A percentile compares a stretch with the other conserved stretches of the same genome.
Conservation (phyloP, 2,888 invertebrate species). For the Ctena decussata region DNA sequence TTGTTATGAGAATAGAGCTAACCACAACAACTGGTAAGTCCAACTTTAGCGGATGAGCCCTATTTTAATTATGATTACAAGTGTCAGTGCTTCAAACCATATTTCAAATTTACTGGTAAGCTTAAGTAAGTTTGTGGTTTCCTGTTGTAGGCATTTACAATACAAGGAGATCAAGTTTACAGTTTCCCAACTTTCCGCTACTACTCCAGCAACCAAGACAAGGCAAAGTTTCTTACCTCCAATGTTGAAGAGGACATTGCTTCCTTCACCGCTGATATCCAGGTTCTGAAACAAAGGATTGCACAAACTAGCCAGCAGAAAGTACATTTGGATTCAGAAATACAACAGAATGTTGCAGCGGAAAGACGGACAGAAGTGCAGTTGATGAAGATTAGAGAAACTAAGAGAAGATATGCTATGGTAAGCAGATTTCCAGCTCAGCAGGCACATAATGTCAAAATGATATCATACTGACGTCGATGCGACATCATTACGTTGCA, state of each 20-base stretch:
- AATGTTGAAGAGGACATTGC: constrained; percentile 84
- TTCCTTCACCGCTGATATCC: not conserved
- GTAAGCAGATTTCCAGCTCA: constrained; percentile 61
- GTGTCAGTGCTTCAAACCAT: too few species aligned
- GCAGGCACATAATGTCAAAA: too few species aligned
- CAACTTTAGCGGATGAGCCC: too few species aligned
- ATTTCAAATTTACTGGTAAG: too few species aligned
- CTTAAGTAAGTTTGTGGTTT: too few species aligned
- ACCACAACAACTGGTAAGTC: too few species aligned
- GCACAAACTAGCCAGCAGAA: constrained; percentile 45
- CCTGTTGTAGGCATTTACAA: constrained; percentile 85
- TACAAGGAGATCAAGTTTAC: constrained; percentile 82
- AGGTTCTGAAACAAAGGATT: constrained; percentile 40
- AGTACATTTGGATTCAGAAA: constrained; percentile 58
- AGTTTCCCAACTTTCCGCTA: constrained; percentile 82
- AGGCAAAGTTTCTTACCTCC: constrained; percentile 78
- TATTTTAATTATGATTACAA: too few species aligned
- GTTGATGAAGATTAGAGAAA: constrained; percentile 78
- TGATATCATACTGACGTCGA: too few species aligned
- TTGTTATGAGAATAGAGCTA: too few species aligned
- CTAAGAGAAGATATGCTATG: constrained; percentile 64
- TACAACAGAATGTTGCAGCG: constrained; percentile 71
- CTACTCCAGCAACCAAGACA: constrained; percentile 79
- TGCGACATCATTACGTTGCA: too few species aligned
- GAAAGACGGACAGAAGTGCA: constrained; percentile 75